phyloP scores from a whole-genome alignment of 1,140 invertebrate species.

The Maconellicoccus hirsutus region DNA sequence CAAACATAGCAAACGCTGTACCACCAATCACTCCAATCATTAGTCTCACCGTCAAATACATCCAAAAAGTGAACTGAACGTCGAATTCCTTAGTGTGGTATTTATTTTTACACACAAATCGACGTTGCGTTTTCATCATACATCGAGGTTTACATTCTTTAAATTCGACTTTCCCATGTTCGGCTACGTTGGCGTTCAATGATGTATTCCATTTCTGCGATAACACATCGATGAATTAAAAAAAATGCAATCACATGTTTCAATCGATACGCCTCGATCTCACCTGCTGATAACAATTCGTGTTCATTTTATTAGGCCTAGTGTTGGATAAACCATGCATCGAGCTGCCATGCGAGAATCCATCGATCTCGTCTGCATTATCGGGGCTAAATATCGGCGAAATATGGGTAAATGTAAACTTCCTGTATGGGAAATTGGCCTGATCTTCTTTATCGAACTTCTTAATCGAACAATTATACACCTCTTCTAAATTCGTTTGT shows the following conservation, averaged over 20 bases:
- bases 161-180: constrained; percentile 26
- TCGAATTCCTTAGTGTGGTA: constrained; percentile 47
- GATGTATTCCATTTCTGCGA: constrained; percentile 10
- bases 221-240: neutral
- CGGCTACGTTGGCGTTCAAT: neutral
- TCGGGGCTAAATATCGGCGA: neutral
- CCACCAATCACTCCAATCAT: constrained; percentile 50
- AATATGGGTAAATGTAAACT: constrained; percentile 14
- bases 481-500: constrained; percentile 12
- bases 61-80: constrained; percentile 57
- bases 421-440: constrained; percentile 12
- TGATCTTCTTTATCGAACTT: neutral
- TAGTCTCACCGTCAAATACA: constrained; percentile 57
- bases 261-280: neutral
- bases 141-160: constrained; percentile 39
- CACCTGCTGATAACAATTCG: constrained; percentile 10
- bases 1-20: constrained; percentile 68
- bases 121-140: constrained; percentile 42
- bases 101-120: constrained; percentile 46
- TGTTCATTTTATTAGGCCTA: constrained; percentile 1
- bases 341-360: neutral
- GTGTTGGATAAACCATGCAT: neutral
- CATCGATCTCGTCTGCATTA: neutral
- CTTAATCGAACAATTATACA: neutral
- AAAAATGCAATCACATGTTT: neutral